These are phyloP conservation scores for Drosophila pachea DNA, from an alignment of 1,140 invertebrate species.

Conservation along the genomic window DNA sequence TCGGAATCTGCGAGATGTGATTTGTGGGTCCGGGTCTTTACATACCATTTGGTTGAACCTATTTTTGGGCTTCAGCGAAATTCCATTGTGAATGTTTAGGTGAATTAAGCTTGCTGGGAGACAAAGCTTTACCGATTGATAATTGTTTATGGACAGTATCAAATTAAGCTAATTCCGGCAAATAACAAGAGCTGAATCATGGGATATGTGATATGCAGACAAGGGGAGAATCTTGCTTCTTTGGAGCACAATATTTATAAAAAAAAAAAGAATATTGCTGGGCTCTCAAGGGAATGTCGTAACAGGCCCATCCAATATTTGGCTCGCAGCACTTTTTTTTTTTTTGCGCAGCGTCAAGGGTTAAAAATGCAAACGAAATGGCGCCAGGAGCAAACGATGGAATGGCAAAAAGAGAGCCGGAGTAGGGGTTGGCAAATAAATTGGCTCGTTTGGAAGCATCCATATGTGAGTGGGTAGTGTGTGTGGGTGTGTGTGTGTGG, in stretches of 20 bases:
- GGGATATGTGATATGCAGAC: no score
- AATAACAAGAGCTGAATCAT: no score
- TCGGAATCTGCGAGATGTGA: no score
- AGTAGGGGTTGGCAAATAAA: slow-evolving; percentile 58
- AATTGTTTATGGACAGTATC: no score
- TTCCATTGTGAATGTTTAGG: no score
- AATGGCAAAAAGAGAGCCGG: slow-evolving; percentile 49
- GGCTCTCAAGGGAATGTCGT: slow-evolving; percentile 18
- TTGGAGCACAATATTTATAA: no score
- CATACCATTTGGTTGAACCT: slow-evolving; percentile 1
- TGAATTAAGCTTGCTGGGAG: no score
- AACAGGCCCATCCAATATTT: slow-evolving; percentile 58
- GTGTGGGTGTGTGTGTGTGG: slow-evolving; percentile 11
- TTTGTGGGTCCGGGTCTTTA: neutral
- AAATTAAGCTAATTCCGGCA: no score
- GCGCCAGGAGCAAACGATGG: slow-evolving; percentile 44
- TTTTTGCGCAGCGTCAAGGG: slow-evolving; percentile 39
- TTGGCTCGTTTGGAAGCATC: slow-evolving; percentile 38
- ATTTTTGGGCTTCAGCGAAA: neutral
- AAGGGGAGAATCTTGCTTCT: no score
- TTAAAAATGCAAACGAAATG: slow-evolving; percentile 62
- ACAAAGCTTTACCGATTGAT: no score
- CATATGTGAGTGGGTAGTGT: neutral
- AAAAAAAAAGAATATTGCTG: no score
- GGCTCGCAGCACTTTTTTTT: slow-evolving; percentile 28